Percentiles rank a stretch among this genome's conserved stretches.
Conservation (phyloP, 2,113 vertebrate genomes). For the Machaerirhynchus nigripectus region DNA sequence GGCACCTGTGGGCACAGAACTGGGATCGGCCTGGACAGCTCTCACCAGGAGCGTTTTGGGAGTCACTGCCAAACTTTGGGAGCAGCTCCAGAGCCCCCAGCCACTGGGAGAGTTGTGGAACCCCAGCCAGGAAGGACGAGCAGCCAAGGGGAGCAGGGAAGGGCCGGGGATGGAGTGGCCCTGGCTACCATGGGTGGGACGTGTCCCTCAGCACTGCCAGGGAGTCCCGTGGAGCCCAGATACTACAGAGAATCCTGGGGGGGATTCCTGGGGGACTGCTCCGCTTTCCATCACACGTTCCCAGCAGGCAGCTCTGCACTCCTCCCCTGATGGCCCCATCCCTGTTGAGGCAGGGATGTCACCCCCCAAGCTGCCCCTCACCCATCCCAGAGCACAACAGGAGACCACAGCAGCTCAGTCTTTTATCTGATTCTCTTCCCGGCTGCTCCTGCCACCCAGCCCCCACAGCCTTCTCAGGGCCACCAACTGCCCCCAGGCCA, state of each 20-base stretch:
- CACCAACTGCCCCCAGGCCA: neutral
- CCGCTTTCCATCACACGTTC: neutral
- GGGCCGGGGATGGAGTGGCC: neutral
- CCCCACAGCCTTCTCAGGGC: neutral
- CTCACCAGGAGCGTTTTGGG: neutral
- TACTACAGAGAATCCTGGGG: neutral
- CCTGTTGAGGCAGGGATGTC: neutral
- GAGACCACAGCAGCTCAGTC: neutral
- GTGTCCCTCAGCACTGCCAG: neutral
- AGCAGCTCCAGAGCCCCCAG: neutral
- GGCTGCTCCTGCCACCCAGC: neutral
- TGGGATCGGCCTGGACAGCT: neutral
- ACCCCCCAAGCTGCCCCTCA: neutral
- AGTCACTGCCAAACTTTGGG: neutral
- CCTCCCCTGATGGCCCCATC: neutral
- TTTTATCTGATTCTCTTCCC: neutral
- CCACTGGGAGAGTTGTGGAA: neutral
- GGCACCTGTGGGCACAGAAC: neutral
- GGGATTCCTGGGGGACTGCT: neutral
- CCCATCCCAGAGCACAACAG: neutral
- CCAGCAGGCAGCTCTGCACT: neutral
- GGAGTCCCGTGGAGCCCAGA: rapidly evolving
- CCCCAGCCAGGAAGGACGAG: neutral
- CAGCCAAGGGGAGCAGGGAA: rapidly evolving
- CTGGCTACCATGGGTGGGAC: neutral